Base-by-base conservation (phyloP, 2,888 invertebrate genomes). In the Caradrina clavipalpis region DNA sequence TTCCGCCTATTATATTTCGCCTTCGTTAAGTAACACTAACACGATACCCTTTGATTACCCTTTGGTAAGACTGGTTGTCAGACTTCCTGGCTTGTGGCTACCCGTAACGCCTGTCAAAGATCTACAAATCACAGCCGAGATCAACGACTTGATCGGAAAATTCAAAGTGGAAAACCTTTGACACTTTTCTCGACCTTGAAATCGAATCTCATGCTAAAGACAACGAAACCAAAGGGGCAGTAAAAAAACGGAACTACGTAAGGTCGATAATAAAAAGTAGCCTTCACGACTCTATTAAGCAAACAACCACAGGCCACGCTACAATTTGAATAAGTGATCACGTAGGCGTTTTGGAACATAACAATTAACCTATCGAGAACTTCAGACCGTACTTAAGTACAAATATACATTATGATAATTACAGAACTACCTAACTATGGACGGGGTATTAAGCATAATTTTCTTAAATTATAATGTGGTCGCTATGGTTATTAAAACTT, bases 301-400 rank as follows among this genome's bases (percentile, higher is more conserved):
- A 45, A 54, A 53, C 22, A 47, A n/a, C 21, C 11, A 11, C 3
- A 26, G 11, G 50, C 26, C 63, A 75, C 35, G 51, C 35, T 45
- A 57, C n/a, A 49, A 15, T 63, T 56, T 22, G 17, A 68, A 47
- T 60, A 75, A 60, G 53, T 54, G 8, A 63, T 63, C 79, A 68
- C 19, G n/a, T 55, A 35, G 45, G 51, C 57, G 35, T 79, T 57
- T 19, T 15, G 15, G 22, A 19, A 39, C 45, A 19, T 42, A 22
- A 21, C 56, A 69, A 75, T 80, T 53, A 57, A 60, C 59, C 19
- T 19, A 80, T 75, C 47, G 17, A 22, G n/a, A 56, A 66, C 49
- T 73, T 73, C 31, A 72, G 26, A 42, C 61, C 35, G 15, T 7
- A 54, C 42, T 62, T 66, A 59, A 49, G 42, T 51, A 50, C 26